A percentile compares a stretch with the other conserved stretches of the same genome.
phyloP scores from a whole-genome alignment of 2,113 vertebrate species.

The Prionailurus viverrinus region DNA sequence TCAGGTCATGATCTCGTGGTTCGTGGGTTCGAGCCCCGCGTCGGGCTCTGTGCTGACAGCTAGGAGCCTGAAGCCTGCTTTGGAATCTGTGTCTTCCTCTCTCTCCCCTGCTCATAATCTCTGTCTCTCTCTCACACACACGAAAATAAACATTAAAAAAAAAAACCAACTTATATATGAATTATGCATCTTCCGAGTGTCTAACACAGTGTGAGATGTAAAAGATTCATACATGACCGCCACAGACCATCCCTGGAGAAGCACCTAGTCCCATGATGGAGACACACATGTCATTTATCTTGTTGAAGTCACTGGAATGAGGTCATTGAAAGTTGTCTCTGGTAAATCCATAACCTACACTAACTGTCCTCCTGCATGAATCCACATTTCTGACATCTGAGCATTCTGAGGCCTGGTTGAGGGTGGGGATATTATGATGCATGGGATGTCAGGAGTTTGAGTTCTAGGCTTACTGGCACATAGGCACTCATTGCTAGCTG shows the following conservation, averaged over 20 bases:
- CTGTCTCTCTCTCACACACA: too few relatives aligned
- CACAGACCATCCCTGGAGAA: neutral
- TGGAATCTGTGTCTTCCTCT: too few relatives aligned
- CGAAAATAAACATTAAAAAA: too few relatives aligned
- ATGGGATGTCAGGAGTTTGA: neutral
- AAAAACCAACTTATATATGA: neutral
- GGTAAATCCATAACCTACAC: neutral
- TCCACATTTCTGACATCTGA: neutral
- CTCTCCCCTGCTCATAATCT: too few relatives aligned
- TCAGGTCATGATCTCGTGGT: too few relatives aligned
- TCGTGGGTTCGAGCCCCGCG: too few relatives aligned
- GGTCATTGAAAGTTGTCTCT: neutral
- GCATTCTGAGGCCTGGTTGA: neutral
- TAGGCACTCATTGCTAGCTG: fast-evolving
- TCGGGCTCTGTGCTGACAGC: too few relatives aligned
- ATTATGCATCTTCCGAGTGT: conserved; percentile 48
- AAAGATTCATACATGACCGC: neutral
- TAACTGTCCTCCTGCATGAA: neutral
- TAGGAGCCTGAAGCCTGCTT: too few relatives aligned
- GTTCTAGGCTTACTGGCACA: neutral
- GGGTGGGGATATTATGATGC: fast-evolving
- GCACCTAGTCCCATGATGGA: neutral
- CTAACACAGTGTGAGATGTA: neutral
- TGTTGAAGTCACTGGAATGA: conserved; percentile 5
- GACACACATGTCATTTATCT: neutral